These are phyloP conservation scores for Macaria liturata DNA, from an alignment of 2,888 invertebrate species.

Conservation along the genomic window DNA sequence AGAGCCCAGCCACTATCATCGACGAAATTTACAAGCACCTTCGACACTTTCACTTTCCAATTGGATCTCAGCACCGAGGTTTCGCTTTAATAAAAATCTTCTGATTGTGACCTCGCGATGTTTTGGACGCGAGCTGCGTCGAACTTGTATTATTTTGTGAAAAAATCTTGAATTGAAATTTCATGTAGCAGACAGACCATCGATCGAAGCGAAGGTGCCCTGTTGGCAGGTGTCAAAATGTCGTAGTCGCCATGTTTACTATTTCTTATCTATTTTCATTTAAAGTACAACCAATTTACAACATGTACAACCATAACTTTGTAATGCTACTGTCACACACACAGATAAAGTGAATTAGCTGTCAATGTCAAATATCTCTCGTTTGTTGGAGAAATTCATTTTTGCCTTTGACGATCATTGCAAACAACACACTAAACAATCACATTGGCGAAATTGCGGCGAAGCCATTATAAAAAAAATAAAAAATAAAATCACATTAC, in stretches of 20 bases:
- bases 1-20: slow-evolving; percentile 70
- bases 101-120: slow-evolving; percentile 15
- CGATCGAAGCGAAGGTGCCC: slow-evolving; percentile 83
- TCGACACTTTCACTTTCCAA: slow-evolving; percentile 69
- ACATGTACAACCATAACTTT: no score
- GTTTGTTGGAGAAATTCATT: no score
- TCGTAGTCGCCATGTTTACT: neutral
- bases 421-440: no score
- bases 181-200: slow-evolving; percentile 79
- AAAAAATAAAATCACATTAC: no score
- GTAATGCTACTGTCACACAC: no score
- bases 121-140: slow-evolving; percentile 34
- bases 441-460: no score
- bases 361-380: no score
- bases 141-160: slow-evolving; percentile 47
- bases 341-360: no score
- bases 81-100: slow-evolving; percentile 12
- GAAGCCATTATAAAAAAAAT: no score
- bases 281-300: neutral
- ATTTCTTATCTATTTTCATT: neutral
- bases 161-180: slow-evolving; percentile 60
- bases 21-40: slow-evolving; percentile 43
- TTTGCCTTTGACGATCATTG: no score
- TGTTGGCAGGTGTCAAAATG: slow-evolving; percentile 64
- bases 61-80: slow-evolving; percentile 19